These are phyloP conservation scores for Bombus superbus DNA, from an alignment of 1,140 invertebrate genomes.

Conservation along the genomic window DNA sequence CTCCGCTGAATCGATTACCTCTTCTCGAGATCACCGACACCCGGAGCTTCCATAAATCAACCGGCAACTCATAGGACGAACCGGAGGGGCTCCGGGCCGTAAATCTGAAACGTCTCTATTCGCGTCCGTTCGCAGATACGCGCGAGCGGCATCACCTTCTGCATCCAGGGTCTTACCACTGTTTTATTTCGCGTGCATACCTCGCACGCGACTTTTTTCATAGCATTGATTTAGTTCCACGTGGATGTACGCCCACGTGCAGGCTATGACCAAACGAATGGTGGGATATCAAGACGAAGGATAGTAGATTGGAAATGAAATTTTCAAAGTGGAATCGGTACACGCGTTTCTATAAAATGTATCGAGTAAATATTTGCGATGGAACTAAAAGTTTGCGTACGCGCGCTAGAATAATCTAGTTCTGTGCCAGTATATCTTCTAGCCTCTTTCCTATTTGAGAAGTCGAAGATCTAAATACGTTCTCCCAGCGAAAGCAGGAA, in stretches of 20 bases:
- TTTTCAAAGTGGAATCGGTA: background rate
- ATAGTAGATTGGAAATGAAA: background rate
- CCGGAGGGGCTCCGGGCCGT: constrained; percentile 32
- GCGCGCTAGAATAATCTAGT: background rate
- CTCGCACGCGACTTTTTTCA: background rate
- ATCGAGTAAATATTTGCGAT: background rate
- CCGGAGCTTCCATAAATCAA: constrained; percentile 62
- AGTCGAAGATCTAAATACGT: background rate
- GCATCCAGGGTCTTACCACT: background rate
- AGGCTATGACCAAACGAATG: background rate
- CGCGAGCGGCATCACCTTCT: constrained; percentile 35
- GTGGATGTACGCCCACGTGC: constrained; percentile 9
- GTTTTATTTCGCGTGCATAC: constrained; percentile 12
- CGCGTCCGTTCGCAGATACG: constrained; percentile 21
- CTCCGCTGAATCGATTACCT: constrained; percentile 58
- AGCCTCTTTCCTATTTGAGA: background rate
- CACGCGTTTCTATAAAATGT: background rate
- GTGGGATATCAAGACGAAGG: background rate
- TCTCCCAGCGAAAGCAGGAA: background rate
- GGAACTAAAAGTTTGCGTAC: background rate
- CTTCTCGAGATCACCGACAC: constrained; percentile 33
- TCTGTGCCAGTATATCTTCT: background rate
- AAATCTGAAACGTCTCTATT: constrained; percentile 66
- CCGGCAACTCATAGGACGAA: constrained; percentile 50
- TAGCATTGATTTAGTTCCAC: constrained; percentile 3